These are phyloP conservation scores for Sthenelais limicola DNA, from an alignment of 2,888 invertebrate genomes.

Conservation along the genomic window DNA sequence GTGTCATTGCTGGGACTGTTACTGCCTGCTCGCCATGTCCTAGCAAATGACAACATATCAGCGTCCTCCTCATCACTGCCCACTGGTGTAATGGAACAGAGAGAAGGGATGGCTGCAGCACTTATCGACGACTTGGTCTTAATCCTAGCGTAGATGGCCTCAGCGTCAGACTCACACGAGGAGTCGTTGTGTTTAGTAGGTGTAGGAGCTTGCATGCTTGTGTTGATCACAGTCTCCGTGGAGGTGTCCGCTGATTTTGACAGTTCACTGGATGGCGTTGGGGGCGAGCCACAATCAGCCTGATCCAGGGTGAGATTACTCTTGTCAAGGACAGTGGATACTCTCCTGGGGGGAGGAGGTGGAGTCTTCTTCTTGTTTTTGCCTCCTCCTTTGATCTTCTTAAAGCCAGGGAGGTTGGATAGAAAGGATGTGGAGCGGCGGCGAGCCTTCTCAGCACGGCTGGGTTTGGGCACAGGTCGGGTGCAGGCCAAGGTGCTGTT, in stretches of 20 bases:
- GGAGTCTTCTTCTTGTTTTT: constrained; percentile 37
- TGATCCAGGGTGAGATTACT: constrained; percentile 32
- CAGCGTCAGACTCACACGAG: constrained; percentile 63
- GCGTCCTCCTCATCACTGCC: constrained; percentile 56
- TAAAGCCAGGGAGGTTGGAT: constrained; percentile 24
- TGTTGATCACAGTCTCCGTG: constrained; percentile 18
- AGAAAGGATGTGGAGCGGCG: constrained; percentile 18
- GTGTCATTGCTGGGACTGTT: background rate
- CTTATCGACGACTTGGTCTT: constrained; percentile 63
- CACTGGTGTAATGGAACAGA: constrained; percentile 55
- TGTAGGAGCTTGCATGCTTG: background rate
- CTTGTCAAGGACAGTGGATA: constrained; percentile 36
- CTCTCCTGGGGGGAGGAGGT: constrained; percentile 41
- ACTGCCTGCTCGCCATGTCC: constrained; percentile 17
- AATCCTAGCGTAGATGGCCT: constrained; percentile 61
- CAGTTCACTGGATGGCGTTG: constrained; percentile 10
- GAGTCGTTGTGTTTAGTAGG: constrained; percentile 25
- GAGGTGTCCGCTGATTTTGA: constrained; percentile 24
- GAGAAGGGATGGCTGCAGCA: constrained; percentile 60
- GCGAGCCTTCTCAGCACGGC: constrained; percentile 13
- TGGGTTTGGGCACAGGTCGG: constrained; percentile 8
- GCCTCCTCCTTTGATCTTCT: constrained; percentile 4
- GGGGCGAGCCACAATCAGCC: background rate
- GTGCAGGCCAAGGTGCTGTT: constrained; percentile 24
- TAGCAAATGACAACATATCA: constrained; percentile 31